Evolutionary conservation across 2,888 invertebrate genomes (phyloP).

Genomic region (Odontocerum albicorne): DNA sequence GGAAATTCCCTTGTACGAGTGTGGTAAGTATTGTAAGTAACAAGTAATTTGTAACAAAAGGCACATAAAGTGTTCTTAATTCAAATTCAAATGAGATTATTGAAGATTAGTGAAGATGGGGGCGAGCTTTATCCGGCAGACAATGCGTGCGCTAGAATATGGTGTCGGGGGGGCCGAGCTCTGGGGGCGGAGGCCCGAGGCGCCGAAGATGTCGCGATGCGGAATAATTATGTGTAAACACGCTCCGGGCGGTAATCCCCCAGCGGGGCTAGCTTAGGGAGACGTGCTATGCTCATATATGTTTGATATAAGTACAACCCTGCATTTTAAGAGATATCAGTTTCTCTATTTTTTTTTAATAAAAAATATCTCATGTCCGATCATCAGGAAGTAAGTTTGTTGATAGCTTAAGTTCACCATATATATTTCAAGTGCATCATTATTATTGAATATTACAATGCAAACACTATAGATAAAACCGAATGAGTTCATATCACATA

Average conservation of each 20-base stretch:
- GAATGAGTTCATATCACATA: no score
- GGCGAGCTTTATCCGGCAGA: slow-evolving; percentile 16
- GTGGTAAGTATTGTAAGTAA: no score
- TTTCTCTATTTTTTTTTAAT: no score
- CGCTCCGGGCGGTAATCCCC: slow-evolving; percentile 13
- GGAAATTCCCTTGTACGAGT: no score
- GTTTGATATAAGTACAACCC: neutral
- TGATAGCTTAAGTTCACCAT: no score
- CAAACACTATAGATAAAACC: no score
- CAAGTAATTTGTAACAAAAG: no score
- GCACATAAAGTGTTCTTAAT: slow-evolving; percentile 8
- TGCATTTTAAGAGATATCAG: neutral
- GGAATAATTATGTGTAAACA: slow-evolving; percentile 37
- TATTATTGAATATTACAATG: no score
- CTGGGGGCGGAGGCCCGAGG: no score
- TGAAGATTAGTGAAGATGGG: slow-evolving; percentile 10
- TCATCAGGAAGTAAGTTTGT: no score
- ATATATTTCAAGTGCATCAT: no score
- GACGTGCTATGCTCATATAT: neutral
- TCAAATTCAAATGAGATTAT: slow-evolving; percentile 13
- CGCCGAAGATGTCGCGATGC: slow-evolving; percentile 32
- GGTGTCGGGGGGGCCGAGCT: slow-evolving; percentile 16
- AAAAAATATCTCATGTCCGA: no score
- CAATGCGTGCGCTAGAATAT: slow-evolving; percentile 17
- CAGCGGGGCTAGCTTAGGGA: neutral